phyloP scores from a whole-genome alignment of 2,797 vertebrate species.

The Poeciliopsis paucimaculata region DNA sequence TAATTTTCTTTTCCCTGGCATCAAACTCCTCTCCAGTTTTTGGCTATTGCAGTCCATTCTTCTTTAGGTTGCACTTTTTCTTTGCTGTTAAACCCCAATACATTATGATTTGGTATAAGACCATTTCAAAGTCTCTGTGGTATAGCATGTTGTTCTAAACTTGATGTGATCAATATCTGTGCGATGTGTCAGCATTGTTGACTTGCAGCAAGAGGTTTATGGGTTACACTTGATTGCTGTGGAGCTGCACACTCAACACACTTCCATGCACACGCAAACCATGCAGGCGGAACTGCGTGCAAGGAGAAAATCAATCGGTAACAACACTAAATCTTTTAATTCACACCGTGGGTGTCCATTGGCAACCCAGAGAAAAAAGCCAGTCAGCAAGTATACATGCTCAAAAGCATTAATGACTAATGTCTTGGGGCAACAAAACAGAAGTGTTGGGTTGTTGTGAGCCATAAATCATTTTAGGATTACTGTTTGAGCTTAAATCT shows the following conservation, averaged over 20 bases:
- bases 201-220: constrained; percentile 48
- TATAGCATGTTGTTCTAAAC: constrained; percentile 19
- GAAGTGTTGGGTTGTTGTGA: constrained; percentile 23
- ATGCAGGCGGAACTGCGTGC: constrained; percentile 26
- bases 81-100: constrained; percentile 10
- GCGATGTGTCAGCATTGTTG: constrained; percentile 44
- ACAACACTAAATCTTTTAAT: constrained; percentile 61
- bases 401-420: constrained; percentile 40
- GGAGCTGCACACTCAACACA: constrained; percentile 33
- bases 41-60: neutral
- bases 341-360: constrained; percentile 52
- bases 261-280: constrained; percentile 16
- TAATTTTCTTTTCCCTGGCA: constrained; percentile 41
- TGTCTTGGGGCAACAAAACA: constrained; percentile 26
- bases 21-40: constrained; percentile 8
- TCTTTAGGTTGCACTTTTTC: constrained; percentile 4
- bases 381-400: constrained; percentile 41
- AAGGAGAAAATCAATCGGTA: constrained; percentile 56
- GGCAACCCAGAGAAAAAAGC: constrained; percentile 42
- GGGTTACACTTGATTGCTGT: constrained; percentile 54
- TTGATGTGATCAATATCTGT: constrained; percentile 49
- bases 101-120: constrained; percentile 14
- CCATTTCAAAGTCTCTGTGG: constrained; percentile 17
- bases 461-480: constrained; percentile 30
- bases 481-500: neutral